Conservation (phyloP, 2,797 vertebrate genomes). For the Orientallactaga sibirica region DNA sequence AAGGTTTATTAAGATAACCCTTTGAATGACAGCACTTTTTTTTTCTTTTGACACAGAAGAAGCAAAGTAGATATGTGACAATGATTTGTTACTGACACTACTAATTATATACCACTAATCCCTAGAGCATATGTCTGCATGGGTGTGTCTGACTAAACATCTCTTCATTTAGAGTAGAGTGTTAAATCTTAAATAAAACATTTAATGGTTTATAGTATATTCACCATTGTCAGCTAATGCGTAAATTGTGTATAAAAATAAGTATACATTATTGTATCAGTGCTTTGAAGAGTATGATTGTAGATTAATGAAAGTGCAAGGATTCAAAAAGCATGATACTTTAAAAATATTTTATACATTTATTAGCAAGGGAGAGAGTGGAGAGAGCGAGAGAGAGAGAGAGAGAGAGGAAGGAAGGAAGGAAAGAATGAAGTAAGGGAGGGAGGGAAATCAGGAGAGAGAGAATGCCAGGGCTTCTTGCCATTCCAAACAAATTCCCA, state of each 20-base stretch:
- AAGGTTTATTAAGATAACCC: conserved; percentile 66
- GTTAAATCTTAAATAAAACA: not conserved
- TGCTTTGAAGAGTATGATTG: conserved; percentile 39
- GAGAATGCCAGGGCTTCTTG: too few relatives aligned
- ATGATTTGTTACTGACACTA: conserved; percentile 4
- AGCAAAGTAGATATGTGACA: not conserved
- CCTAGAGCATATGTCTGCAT: not conserved
- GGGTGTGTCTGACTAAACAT: not conserved
- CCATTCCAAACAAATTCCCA: too few relatives aligned
- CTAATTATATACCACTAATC: not conserved
- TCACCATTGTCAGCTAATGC: not conserved
- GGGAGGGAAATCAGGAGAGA: too few relatives aligned
- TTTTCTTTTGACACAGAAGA: conserved; percentile 14
- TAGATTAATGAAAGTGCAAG: not conserved
- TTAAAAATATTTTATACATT: too few relatives aligned
- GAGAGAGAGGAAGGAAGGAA: too few relatives aligned
- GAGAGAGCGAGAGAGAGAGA: too few relatives aligned
- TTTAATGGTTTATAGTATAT: not conserved
- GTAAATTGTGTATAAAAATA: not conserved
- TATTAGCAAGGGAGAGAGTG: too few relatives aligned
- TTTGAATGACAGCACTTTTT: conserved; percentile 55
- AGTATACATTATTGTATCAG: not conserved
- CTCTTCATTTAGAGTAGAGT: not conserved
- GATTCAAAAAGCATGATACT: not conserved
- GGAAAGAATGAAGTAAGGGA: too few relatives aligned